Conservation (phyloP, 2,797 vertebrate species). For the Valencia hispanica region DNA sequence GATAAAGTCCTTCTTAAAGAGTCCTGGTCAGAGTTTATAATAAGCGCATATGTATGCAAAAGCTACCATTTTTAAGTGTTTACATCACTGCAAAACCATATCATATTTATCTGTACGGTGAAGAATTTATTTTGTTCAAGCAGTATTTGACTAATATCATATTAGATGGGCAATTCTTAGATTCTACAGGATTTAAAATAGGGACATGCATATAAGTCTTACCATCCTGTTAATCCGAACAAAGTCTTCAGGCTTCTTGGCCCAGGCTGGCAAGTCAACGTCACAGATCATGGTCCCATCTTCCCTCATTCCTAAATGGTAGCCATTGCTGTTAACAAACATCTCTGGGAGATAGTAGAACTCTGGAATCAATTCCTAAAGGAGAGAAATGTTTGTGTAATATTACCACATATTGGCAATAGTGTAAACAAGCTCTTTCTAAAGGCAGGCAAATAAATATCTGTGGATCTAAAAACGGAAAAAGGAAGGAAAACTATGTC, state of each 20-base stretch:
- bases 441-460: constrained; percentile 21
- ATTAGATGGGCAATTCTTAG: neutral
- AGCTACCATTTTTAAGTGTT: no score
- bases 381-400: constrained; percentile 22
- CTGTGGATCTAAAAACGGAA: constrained; percentile 24
- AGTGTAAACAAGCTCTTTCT: neutral
- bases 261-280: constrained; percentile 94
- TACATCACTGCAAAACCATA: no score
- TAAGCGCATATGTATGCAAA: neutral
- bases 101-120: neutral
- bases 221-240: constrained; percentile 98
- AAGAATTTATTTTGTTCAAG: neutral
- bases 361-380: constrained; percentile 95
- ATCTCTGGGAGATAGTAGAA: constrained; percentile 99
- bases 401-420: neutral
- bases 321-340: constrained; percentile 97
- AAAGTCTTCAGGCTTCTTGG: constrained; percentile 96
- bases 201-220: constrained; percentile 49
- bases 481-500: constrained; percentile 8
- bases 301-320: constrained; percentile 91
- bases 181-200: neutral
- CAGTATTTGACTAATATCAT: neutral
- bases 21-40: neutral
- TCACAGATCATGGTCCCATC: constrained; percentile 89
- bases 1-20: neutral